phyloP scores from a whole-genome alignment of 2,113 vertebrate species.

The Protomyctophum bolini region DNA sequence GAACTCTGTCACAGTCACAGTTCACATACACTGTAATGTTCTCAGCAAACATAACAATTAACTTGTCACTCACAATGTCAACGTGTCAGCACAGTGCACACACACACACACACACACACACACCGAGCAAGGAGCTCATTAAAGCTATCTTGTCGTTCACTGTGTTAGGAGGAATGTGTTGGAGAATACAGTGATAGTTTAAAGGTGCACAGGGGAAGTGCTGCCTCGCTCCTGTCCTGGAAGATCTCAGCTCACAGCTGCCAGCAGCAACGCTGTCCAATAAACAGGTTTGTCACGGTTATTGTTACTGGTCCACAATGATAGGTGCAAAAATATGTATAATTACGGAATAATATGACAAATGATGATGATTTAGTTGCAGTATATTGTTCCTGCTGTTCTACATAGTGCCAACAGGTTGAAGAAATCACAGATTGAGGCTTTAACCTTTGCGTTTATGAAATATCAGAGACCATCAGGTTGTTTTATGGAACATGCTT shows the following conservation, averaged over 20 bases:
- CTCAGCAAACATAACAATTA: slow-evolving; percentile 9
- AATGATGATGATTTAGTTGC: no score
- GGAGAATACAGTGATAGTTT: slow-evolving; percentile 17
- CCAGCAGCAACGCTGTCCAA: slow-evolving; percentile 19
- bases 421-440: no score
- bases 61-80: slow-evolving; percentile 17
- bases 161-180: slow-evolving; percentile 14
- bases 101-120: not conserved
- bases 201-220: slow-evolving; percentile 17
- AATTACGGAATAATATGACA: no score
- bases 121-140: not conserved
- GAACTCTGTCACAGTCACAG: not conserved
- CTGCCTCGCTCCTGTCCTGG: slow-evolving; percentile 17
- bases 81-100: slow-evolving; percentile 6
- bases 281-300: no score
- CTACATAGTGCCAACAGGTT: no score
- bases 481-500: no score
- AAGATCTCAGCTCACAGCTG: slow-evolving; percentile 52
- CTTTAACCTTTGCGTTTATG: no score
- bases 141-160: not conserved
- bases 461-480: no score
- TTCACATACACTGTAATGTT: slow-evolving; percentile 22
- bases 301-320: no score
- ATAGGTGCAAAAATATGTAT: no score
- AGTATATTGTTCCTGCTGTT: no score